Conservation (phyloP, 1,140 invertebrate genomes). For the Drosophila equinoxialis region DNA sequence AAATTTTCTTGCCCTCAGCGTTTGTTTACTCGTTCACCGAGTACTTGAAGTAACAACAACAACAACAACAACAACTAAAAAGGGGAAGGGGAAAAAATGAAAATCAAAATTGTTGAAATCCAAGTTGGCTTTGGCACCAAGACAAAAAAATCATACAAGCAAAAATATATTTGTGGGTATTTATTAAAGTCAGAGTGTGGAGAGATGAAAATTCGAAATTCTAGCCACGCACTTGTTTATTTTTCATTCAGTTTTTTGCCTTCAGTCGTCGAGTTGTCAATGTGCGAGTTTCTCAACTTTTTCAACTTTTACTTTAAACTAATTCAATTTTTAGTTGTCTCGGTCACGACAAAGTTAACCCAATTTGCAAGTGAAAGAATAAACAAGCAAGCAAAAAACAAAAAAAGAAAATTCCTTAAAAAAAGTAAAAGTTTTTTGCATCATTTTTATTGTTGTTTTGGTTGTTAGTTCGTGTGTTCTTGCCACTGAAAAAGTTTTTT, state of each 20-base stretch:
- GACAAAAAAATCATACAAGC: constrained; percentile 24
- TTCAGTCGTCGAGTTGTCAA: constrained; percentile 66
- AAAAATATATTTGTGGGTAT: constrained; percentile 32
- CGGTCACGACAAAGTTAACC: constrained; percentile 61
- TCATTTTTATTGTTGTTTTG: constrained; percentile 25
- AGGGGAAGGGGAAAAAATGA: not conserved
- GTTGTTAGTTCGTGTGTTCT: constrained; percentile 13
- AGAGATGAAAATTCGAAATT: constrained; percentile 20
- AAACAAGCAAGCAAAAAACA: not conserved
- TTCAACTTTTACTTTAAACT: constrained; percentile 54
- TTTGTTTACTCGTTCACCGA: constrained; percentile 33
- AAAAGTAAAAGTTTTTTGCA: constrained; percentile 58
- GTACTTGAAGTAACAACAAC: constrained; percentile 33
- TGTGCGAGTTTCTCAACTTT: constrained; percentile 22
- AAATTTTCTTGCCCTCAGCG: constrained; percentile 45
- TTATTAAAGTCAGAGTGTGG: constrained; percentile 23
- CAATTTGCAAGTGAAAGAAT: constrained; percentile 53
- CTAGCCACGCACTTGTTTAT: constrained; percentile 45
- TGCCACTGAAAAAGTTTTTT: constrained; percentile 26
- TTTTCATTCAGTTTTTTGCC: constrained; percentile 29
- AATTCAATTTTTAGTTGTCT: constrained; percentile 67
- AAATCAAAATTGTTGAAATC: constrained; percentile 14
- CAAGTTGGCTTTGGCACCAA: constrained; percentile 38
- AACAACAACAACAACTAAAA: constrained; percentile 27
- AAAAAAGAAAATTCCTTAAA: not conserved